phyloP scores from a whole-genome alignment of 1,140 invertebrate species.

The Zaprionus davidi region DNA sequence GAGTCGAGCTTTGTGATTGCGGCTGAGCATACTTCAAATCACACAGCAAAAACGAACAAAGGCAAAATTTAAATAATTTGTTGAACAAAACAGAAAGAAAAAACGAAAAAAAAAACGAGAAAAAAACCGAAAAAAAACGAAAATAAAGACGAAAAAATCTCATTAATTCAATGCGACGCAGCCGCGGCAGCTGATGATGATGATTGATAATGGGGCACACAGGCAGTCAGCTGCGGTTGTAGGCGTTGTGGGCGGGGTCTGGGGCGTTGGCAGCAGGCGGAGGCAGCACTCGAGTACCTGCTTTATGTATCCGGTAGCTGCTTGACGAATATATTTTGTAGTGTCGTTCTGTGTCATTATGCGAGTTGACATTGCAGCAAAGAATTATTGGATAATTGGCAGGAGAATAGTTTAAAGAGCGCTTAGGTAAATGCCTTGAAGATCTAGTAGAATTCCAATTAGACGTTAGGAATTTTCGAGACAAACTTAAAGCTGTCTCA shows the following conservation, averaged over 20 bases:
- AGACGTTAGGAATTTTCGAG: neutral
- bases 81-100: slow-evolving; percentile 36
- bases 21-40: slow-evolving; percentile 60
- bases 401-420: neutral
- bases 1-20: slow-evolving; percentile 34
- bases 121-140: slow-evolving; percentile 18
- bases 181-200: slow-evolving; percentile 29
- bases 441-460: neutral
- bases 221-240: neutral
- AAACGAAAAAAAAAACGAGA: neutral
- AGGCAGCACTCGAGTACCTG: slow-evolving; percentile 24
- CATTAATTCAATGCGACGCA: slow-evolving; percentile 55
- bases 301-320: slow-evolving; percentile 43
- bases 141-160: slow-evolving; percentile 28
- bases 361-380: slow-evolving; percentile 29
- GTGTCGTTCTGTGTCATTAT: slow-evolving; percentile 28
- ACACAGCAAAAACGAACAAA: slow-evolving; percentile 30
- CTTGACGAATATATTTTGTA: slow-evolving; percentile 13
- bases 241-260: neutral
- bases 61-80: slow-evolving; percentile 59
- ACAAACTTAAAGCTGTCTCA: neutral
- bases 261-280: neutral
- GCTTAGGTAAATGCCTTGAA: neutral
- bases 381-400: slow-evolving; percentile 23
- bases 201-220: slow-evolving; percentile 22